Conservation (phyloP, 2,888 invertebrate species). For the Drosophila cyrtoloma region DNA sequence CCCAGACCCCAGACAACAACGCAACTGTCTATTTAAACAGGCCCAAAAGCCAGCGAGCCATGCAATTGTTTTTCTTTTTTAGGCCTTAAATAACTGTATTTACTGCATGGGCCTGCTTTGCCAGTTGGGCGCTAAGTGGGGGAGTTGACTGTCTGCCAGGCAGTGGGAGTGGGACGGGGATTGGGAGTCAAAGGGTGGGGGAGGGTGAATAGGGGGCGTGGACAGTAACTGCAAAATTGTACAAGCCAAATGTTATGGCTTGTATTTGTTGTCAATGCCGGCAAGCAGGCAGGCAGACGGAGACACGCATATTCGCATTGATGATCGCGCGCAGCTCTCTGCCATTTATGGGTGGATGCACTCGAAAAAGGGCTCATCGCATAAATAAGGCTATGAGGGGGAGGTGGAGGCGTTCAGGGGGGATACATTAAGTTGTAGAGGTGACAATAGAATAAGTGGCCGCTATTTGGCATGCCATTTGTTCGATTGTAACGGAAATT, state of each 20-base stretch:
- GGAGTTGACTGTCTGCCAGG: conserved; percentile 41
- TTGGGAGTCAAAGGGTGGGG: not conserved
- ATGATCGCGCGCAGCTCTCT: conserved; percentile 55
- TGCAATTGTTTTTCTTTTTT: conserved; percentile 58
- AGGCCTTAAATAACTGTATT: conserved; percentile 73
- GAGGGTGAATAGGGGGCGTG: not conserved
- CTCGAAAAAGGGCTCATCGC: conserved; percentile 33
- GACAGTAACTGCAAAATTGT: conserved; percentile 38
- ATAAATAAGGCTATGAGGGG: conserved; percentile 23
- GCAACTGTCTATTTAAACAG: conserved; percentile 66
- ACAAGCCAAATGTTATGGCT: conserved; percentile 67
- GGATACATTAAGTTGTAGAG: conserved; percentile 24
- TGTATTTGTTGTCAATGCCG: conserved; percentile 66
- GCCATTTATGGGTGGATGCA: conserved; percentile 60
- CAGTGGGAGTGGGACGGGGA: not conserved
- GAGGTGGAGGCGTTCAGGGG: not conserved
- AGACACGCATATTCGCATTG: conserved; percentile 57
- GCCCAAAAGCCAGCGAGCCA: conserved; percentile 66
- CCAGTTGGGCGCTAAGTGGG: conserved; percentile 50
- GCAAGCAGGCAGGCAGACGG: conserved; percentile 5
- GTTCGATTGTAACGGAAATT: conserved; percentile 56
- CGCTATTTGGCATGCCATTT: conserved; percentile 16
- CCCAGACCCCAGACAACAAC: conserved; percentile 41
- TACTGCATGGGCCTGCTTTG: conserved; percentile 21
- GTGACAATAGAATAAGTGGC: conserved; percentile 67